Evolutionary conservation across 2,888 invertebrate genomes (phyloP).

Genomic region (Drosophila neonasuta): DNA sequence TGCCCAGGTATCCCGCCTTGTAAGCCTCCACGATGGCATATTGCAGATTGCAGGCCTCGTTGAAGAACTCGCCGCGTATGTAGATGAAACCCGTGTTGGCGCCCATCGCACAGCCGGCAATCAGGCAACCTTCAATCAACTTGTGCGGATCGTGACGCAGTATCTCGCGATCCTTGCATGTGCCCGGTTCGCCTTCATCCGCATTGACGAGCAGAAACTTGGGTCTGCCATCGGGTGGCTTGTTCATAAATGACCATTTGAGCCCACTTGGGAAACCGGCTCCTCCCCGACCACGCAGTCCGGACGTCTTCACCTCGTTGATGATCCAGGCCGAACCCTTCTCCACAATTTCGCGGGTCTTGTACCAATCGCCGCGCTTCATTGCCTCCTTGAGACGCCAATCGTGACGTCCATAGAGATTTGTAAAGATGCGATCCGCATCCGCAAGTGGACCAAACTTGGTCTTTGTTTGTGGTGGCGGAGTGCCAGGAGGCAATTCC

Average conservation of each 20-base stretch:
- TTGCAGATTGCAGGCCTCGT: constrained; percentile 98
- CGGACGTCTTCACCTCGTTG: constrained; percentile 96
- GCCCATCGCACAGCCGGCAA: constrained; percentile 97
- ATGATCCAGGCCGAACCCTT: constrained; percentile 98
- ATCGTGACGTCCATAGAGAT: constrained; percentile 98
- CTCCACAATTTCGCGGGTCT: constrained; percentile 96
- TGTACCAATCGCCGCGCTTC: constrained; percentile 96
- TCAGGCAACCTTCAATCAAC: constrained; percentile 94
- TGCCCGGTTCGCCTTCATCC: constrained; percentile 99
- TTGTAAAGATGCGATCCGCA: constrained; percentile 97
- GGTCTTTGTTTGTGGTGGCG: constrained; percentile 83
- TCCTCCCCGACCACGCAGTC: constrained; percentile 96
- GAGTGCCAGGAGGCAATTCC: constrained; percentile 82
- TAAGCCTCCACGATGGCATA: constrained; percentile 92
- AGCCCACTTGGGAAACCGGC: constrained; percentile 99
- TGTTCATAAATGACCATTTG: constrained; percentile 99
- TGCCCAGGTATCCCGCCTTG: constrained; percentile 94
- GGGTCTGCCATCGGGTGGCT: constrained; percentile 96
- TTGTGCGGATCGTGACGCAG: constrained; percentile 99
- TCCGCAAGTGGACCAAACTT: constrained; percentile 88
- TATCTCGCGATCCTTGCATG: constrained; percentile 99
- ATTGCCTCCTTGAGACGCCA: constrained; percentile 96
- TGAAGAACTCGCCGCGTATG: constrained; percentile 99
- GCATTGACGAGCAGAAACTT: constrained; percentile 99
- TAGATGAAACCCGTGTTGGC: constrained; percentile 98